Conservation (phyloP, 2,888 invertebrate genomes). For the Clanis bilineata region DNA sequence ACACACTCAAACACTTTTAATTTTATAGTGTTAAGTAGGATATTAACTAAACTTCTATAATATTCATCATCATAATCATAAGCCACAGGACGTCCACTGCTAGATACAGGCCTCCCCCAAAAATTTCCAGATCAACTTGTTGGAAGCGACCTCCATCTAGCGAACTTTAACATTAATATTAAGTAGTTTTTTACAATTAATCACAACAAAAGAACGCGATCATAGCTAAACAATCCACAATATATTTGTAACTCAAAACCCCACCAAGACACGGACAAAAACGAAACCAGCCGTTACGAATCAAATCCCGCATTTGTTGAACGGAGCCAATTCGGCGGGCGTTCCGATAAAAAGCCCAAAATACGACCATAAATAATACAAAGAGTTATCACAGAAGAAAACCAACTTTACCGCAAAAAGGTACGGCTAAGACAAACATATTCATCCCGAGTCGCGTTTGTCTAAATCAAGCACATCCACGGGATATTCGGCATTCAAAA, state of each 20-base stretch:
- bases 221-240: background rate
- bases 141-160: too few species aligned
- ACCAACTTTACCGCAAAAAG: background rate
- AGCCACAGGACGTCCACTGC: too few species aligned
- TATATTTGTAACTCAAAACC: background rate
- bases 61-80: too few species aligned
- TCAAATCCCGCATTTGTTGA: background rate
- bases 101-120: too few species aligned
- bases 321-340: background rate
- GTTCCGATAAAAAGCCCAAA: background rate
- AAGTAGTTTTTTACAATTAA: background rate
- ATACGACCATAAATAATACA: background rate
- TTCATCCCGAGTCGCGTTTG: conserved; percentile 12
- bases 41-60: too few species aligned
- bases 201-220: background rate
- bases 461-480: conserved; percentile 12
- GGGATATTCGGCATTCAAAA: conserved; percentile 28
- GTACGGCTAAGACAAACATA: conserved; percentile 2
- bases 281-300: background rate
- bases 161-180: too few species aligned
- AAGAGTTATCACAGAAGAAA: conserved; percentile 1
- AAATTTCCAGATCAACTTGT: too few species aligned
- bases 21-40: too few species aligned
- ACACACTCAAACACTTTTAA: too few species aligned
- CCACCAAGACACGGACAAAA: background rate